A percentile compares a stretch with the other conserved stretches of the same genome.
These are phyloP conservation scores for Nipponacmea schrenckii DNA, from an alignment of 2,888 invertebrate genomes.

Conservation along the genomic window DNA sequence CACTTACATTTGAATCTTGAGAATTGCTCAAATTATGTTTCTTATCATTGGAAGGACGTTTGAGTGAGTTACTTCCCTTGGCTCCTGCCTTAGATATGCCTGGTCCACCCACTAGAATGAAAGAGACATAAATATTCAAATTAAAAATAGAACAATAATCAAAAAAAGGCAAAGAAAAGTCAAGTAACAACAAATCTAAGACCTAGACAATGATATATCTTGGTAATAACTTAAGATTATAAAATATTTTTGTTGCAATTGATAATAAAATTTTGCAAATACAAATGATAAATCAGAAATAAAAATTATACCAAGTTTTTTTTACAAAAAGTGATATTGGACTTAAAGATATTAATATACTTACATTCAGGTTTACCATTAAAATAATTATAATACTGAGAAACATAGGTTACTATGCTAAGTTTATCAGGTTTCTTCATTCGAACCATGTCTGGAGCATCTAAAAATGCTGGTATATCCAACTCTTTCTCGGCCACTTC, in stretches of 20 bases:
- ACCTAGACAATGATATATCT: too few species aligned
- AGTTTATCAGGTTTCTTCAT: constrained; percentile 91
- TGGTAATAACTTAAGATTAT: too few species aligned
- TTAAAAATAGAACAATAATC: neutral
- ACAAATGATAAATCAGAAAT: too few species aligned
- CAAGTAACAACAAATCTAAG: too few species aligned
- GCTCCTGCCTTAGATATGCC: constrained; percentile 25
- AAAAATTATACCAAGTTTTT: too few species aligned
- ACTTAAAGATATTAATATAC: constrained; percentile 18
- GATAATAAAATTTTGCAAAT: too few species aligned
- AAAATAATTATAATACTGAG: constrained; percentile 81
- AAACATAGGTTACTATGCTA: constrained; percentile 91
- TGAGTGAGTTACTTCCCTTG: constrained; percentile 13
- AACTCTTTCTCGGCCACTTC: constrained; percentile 87
- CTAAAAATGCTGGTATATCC: constrained; percentile 89
- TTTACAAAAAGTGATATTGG: too few species aligned
- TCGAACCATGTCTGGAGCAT: constrained; percentile 93
- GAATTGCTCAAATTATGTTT: neutral
- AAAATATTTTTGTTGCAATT: too few species aligned
- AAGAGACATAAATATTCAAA: neutral
- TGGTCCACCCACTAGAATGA: constrained; percentile 37
- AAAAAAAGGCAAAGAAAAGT: too few species aligned
- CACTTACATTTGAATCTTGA: too few species aligned
- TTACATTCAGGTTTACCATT: constrained; percentile 58
- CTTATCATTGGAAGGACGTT: constrained; percentile 9